Percentiles rank a stretch among this genome's conserved stretches.
phyloP scores from a whole-genome alignment of 2,888 invertebrate species.

The Leptothorax acervorum region DNA sequence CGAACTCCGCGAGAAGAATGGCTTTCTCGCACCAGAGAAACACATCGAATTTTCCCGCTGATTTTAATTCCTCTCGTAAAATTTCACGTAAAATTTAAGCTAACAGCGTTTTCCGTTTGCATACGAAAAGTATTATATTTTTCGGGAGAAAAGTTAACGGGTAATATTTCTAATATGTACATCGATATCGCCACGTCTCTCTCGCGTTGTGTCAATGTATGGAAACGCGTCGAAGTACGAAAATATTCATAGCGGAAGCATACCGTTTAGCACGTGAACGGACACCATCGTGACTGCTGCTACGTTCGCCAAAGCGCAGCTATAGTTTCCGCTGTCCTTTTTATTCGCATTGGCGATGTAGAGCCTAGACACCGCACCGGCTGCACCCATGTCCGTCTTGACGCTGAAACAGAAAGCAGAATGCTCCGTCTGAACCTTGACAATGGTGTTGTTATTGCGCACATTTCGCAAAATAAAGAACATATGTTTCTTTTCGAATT shows the following conservation, averaged over 20 bases:
- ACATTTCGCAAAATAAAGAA: not conserved
- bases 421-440: slow-evolving; percentile 15
- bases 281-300: slow-evolving; percentile 90
- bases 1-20: not conserved
- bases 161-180: not conserved
- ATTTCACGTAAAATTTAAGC: not conserved
- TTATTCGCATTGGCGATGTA: slow-evolving; percentile 93
- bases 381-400: slow-evolving; percentile 91
- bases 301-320: slow-evolving; percentile 91
- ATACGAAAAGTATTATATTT: not conserved
- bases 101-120: not conserved
- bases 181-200: not conserved
- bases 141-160: not conserved
- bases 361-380: slow-evolving; percentile 91
- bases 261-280: slow-evolving; percentile 93
- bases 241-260: slow-evolving; percentile 72
- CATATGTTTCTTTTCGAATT: not conserved
- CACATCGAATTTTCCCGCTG: not conserved
- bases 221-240: not conserved
- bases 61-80: not conserved
- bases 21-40: not conserved
- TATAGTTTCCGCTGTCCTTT: slow-evolving; percentile 93
- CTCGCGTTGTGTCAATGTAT: not conserved
- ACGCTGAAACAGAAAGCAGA: slow-evolving; percentile 87
- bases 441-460: not conserved